Conservation (phyloP, 64 coral and sea anemone genomes). For the Porites australiensis region DNA sequence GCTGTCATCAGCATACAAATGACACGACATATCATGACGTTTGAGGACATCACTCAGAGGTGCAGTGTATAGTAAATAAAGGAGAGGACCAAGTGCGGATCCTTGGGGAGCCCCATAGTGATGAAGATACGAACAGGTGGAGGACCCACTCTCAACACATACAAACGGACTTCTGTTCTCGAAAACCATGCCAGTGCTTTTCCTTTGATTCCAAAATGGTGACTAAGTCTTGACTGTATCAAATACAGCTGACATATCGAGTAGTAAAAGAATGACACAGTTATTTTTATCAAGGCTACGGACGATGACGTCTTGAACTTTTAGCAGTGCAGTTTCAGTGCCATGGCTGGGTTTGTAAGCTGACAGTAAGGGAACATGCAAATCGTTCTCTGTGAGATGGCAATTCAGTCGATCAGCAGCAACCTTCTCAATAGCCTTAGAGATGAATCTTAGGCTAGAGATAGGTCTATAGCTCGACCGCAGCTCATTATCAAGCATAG, state of each 20-base stretch:
- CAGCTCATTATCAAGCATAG: no score
- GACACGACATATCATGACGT: background rate
- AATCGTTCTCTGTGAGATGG: background rate
- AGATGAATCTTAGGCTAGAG: no score
- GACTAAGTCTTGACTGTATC: background rate
- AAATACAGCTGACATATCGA: background rate
- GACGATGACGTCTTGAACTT: background rate
- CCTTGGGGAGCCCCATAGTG: conserved; percentile 11
- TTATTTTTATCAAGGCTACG: no score
- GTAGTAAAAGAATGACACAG: background rate
- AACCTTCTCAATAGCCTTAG: no score
- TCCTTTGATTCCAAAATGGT: background rate
- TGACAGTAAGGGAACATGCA: background rate
- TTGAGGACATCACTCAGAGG: background rate
- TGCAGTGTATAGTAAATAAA: conserved; percentile 10
- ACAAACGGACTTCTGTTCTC: background rate
- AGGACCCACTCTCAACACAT: background rate
- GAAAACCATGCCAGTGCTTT: background rate
- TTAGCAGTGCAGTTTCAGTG: background rate
- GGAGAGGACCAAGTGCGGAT: conserved; percentile 2
- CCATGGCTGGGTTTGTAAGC: background rate
- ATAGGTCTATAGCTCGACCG: no score
- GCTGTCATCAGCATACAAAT: conserved; percentile 18
- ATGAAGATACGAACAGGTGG: background rate
- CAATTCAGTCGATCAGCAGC: no score